Evolutionary conservation across 2,113 vertebrate genomes (phyloP).

Genomic region (Mesocricetus auratus): DNA sequence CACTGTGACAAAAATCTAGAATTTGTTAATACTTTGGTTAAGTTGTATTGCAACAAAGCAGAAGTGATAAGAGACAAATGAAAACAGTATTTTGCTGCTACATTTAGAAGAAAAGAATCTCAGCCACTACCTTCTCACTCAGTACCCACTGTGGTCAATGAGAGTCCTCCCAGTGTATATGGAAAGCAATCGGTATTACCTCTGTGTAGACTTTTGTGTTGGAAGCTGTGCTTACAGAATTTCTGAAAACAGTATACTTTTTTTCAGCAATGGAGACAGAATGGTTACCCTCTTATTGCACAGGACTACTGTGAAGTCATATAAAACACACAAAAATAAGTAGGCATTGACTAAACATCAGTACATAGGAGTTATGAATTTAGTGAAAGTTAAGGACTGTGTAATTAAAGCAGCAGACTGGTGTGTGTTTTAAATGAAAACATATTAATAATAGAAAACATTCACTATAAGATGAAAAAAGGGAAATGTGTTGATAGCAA

Average conservation of each 20-base stretch:
- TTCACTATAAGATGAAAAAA: not conserved
- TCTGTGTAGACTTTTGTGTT: not conserved
- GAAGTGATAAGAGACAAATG: constrained; percentile 47
- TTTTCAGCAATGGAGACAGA: constrained; percentile 51
- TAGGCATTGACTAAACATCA: not conserved
- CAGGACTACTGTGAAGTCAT: not conserved
- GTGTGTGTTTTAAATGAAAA: not conserved
- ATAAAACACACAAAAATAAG: not conserved
- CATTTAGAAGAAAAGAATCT: not conserved
- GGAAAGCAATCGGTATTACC: not conserved
- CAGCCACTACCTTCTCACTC: not conserved
- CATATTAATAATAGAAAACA: constrained; percentile 17
- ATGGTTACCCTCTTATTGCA: not conserved
- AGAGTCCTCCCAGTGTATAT: not conserved
- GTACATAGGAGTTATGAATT: constrained; percentile 11
- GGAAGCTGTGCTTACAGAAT: not conserved
- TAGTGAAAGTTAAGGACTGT: not conserved
- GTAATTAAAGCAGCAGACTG: not conserved
- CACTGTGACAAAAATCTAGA: not conserved
- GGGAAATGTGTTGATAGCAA: not conserved
- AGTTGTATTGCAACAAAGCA: not conserved
- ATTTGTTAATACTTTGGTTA: not conserved
- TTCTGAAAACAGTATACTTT: not conserved
- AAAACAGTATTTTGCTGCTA: not conserved
- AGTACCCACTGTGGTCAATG: rapidly evolving